Conservation (phyloP, 2,113 vertebrate genomes). For the Copsychus sechellarum region DNA sequence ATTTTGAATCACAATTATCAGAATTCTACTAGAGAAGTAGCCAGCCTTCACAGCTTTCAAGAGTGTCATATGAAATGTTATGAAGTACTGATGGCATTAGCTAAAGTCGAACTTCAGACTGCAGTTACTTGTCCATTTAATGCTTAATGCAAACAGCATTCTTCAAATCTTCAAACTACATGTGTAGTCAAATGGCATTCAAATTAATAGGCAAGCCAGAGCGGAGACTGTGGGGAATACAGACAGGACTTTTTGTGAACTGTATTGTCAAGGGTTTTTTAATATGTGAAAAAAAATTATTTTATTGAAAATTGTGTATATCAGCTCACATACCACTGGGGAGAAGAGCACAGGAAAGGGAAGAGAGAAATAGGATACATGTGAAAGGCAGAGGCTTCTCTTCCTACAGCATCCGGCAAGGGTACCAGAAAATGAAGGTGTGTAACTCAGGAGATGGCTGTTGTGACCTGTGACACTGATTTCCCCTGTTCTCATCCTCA, state of each 20-base stretch:
- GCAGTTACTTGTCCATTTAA: not conserved
- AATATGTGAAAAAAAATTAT: not conserved
- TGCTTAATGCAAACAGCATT: not conserved
- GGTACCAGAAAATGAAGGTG: not conserved
- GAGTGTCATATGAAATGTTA: not conserved
- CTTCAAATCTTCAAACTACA: not conserved
- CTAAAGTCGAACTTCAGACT: not conserved
- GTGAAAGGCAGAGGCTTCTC: not conserved
- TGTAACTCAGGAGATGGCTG: not conserved
- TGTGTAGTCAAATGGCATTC: not conserved
- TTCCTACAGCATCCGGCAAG: not conserved
- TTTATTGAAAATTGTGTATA: not conserved
- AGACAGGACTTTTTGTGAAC: not conserved
- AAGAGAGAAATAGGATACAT: not conserved
- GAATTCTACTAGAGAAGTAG: not conserved
- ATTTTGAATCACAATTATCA: not conserved
- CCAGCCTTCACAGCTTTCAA: not conserved
- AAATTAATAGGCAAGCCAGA: not conserved
- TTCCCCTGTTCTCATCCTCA: not conserved
- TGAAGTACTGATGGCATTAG: not conserved
- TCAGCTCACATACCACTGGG: not conserved
- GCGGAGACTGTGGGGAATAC: not conserved
- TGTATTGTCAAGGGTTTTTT: not conserved
- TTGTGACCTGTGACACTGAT: not conserved
- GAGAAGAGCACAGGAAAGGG: not conserved